phyloP scores from a whole-genome alignment of 2,113 vertebrate species.

The Cercocebus atys region DNA sequence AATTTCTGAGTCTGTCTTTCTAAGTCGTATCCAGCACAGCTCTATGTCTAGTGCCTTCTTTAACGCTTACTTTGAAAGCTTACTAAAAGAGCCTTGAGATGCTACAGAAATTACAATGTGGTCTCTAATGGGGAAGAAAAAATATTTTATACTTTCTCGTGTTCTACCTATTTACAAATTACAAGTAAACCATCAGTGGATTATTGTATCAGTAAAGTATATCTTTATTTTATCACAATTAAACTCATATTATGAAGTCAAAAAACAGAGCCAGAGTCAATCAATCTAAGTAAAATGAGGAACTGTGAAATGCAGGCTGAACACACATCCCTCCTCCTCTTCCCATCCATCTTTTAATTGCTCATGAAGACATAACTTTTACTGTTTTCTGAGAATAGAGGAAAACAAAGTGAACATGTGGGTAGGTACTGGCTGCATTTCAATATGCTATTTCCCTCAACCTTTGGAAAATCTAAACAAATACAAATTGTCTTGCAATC shows the following conservation, averaged over 20 bases:
- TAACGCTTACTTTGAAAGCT: background rate
- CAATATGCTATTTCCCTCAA: constrained; percentile 1
- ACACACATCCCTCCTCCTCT: background rate
- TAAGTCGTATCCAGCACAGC: background rate
- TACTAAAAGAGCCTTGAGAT: background rate
- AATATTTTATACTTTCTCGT: constrained; percentile 1
- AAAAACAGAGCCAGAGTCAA: background rate
- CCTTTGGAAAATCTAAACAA: constrained; percentile 48
- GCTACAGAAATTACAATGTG: background rate
- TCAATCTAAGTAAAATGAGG: background rate
- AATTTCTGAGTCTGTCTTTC: background rate
- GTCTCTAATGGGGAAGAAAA: background rate
- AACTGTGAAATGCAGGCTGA: background rate
- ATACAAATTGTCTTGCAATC: background rate
- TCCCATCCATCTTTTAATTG: background rate
- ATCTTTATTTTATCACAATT: background rate
- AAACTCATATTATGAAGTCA: background rate
- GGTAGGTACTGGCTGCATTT: background rate
- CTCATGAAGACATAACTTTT: background rate
- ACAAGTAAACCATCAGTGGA: background rate
- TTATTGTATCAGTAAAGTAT: background rate
- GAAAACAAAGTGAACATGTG: background rate
- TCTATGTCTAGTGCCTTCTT: background rate
- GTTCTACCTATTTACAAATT: constrained; percentile 5
- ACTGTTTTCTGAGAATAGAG: background rate